These are phyloP conservation scores for Dicrurus megarhynchus DNA, from an alignment of 2,113 vertebrate species.

Conservation along the genomic window DNA sequence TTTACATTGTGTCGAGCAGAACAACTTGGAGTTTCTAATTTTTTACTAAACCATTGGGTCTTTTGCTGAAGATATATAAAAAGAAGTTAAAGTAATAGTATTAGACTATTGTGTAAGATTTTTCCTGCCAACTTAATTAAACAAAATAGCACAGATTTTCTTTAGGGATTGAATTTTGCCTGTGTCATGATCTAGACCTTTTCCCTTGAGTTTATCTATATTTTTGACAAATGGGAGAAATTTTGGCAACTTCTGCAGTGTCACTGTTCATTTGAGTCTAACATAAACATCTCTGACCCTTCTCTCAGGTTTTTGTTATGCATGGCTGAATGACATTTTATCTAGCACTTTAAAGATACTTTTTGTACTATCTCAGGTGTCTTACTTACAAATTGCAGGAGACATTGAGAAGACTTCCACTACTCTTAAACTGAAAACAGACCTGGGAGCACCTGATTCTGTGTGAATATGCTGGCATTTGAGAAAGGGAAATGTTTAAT, in stretches of 20 bases:
- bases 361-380: not conserved
- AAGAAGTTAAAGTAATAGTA: not conserved
- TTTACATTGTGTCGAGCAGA: not conserved
- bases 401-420: not conserved
- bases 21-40: not conserved
- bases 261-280: not conserved
- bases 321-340: not conserved
- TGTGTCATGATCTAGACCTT: not conserved
- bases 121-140: not conserved
- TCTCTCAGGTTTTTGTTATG: not conserved
- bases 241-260: not conserved
- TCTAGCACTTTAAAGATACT: not conserved
- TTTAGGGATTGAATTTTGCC: not conserved
- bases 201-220: not conserved
- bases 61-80: not conserved
- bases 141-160: not conserved
- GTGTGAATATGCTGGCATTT: not conserved
- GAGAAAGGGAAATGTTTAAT: not conserved
- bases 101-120: not conserved
- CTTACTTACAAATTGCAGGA: not conserved
- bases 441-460: not conserved
- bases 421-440: not conserved
- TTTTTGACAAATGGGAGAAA: not conserved
- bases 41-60: not conserved
- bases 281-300: not conserved